Evolutionary conservation across 2,797 vertebrate species (phyloP), one percentile per base, ranked within the genome.

Genomic region (Neosalanx taihuensis): DNA sequence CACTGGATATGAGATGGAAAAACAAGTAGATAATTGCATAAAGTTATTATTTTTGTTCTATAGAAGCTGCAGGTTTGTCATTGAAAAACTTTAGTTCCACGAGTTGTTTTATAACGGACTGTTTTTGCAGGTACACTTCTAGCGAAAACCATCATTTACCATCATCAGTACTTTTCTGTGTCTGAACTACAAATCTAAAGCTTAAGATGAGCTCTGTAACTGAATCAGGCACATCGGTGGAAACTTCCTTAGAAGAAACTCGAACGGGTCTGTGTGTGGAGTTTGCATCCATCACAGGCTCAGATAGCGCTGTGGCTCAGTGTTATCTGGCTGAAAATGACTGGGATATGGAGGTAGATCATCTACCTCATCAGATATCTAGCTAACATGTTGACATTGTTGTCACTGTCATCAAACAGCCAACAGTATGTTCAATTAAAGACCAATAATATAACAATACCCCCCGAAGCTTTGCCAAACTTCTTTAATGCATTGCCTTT

Each of bases 271-370:
- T 94, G 3, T 97, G 96, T 70, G 88, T 83, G 0, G 90, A 96
- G 76, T 99, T 99, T 71, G 86, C 89, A 1, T 23, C 79, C 0
- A 53, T 98, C 58, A 89, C 95, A 7, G 83, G 87, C 30, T 90
- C 89, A 3, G 94, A 94, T 18, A 31, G 20, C 37, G 90, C 79
- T 0, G 90, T 92, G 66, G 95, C 95, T 31, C 92, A 90, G 77
- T 84, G 92, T 77, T 95, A 91, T 83, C 79, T 98, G 78, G 88
- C 92, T 17, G 90, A 91, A 68, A 94, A 92, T 72, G 91, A 85
- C n/a, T 98, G 96, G 97, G 84, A 95, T 29, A 81, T 97, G 90
- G 90, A 98, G 89, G 97, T 93, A 80, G 1, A 53, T 81, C 41
- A 18, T 9, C 23, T 67, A 60, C 7, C 58, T 30, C 10, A 9